phyloP scores from a whole-genome alignment of 2,888 invertebrate genomes.

The Meloe dianella region DNA sequence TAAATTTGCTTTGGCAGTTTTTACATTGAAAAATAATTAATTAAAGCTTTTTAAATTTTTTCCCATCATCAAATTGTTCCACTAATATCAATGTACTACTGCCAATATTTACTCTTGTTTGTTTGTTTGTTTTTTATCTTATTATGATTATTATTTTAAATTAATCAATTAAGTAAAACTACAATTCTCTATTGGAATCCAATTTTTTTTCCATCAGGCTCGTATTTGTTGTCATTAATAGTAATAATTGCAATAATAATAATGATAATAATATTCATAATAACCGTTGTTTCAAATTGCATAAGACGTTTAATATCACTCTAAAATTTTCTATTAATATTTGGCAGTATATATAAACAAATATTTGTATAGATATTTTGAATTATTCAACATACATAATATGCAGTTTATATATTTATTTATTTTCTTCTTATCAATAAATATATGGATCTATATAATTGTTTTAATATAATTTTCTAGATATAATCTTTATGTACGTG shows the following conservation, averaged over 20 bases:
- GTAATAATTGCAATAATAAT: slow-evolving; percentile 7
- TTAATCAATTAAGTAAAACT: slow-evolving; percentile 22
- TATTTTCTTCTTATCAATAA: slow-evolving; percentile 1
- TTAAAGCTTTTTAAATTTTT: slow-evolving; percentile 27
- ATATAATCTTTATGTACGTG: neutral
- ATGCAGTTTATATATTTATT: slow-evolving; percentile 6
- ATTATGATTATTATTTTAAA: too few species aligned
- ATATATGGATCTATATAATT: slow-evolving; percentile 10
- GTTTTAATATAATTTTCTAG: slow-evolving; percentile 16
- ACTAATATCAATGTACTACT: neutral
- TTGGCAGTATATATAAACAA: slow-evolving; percentile 58
- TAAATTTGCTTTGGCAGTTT: slow-evolving; percentile 42
- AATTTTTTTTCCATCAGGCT: slow-evolving; percentile 17
- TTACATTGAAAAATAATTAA: slow-evolving; percentile 37
- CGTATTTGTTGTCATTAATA: slow-evolving; percentile 15
- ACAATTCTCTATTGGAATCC: slow-evolving; percentile 3
- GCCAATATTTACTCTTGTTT: neutral
- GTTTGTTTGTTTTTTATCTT: neutral
- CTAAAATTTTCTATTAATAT: slow-evolving; percentile 52
- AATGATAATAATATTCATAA: slow-evolving; percentile 8
- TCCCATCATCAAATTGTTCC: too few species aligned
- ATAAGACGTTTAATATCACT: slow-evolving; percentile 62
- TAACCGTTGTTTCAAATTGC: slow-evolving; percentile 48
- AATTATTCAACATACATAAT: slow-evolving; percentile 14
- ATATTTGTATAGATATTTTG: slow-evolving; percentile 14